Evolutionary conservation across 1,140 invertebrate genomes (phyloP).

Genomic region (Sycophila sp.): DNA sequence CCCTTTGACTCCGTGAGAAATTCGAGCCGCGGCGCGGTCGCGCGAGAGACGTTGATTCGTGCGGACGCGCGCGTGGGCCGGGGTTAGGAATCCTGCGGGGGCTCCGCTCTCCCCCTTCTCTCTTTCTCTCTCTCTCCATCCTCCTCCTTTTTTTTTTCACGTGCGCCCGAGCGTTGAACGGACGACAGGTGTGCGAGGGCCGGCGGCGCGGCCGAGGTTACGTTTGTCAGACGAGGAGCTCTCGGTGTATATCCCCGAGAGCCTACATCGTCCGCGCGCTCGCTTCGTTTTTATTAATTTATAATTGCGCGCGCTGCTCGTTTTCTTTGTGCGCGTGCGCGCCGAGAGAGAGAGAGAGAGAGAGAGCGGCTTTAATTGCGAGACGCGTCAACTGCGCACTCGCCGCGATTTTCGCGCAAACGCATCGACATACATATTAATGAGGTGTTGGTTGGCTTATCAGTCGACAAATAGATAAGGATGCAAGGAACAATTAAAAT

Average conservation of each 20-base stretch:
- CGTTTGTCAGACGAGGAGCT: conserved; percentile 6
- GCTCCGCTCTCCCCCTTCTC: conserved; percentile 3
- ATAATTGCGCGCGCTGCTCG: too few relatives aligned
- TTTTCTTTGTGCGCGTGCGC: neutral
- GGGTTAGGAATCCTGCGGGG: conserved; percentile 19
- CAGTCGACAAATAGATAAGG: too few relatives aligned
- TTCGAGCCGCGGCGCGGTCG: conserved; percentile 5
- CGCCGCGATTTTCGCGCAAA: too few relatives aligned
- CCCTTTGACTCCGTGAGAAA: conserved; percentile 19
- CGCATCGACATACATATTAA: too few relatives aligned
- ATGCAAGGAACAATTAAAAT: too few relatives aligned
- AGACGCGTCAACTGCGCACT: conserved; percentile 9
- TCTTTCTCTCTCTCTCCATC: neutral
- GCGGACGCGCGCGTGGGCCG: conserved; percentile 26
- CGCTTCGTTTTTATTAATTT: too few relatives aligned
- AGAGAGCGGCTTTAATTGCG: neutral
- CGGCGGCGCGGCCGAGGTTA: neutral
- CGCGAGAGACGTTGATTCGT: conserved; percentile 13
- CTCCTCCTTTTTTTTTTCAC: neutral
- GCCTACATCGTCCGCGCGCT: too few relatives aligned
- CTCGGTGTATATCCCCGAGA: neutral
- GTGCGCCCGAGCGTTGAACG: conserved; percentile 9
- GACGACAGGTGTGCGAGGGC: conserved; percentile 20
- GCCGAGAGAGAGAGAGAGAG: neutral
- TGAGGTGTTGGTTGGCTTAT: too few relatives aligned